Evolutionary conservation across 2,797 vertebrate species (phyloP), one percentile per base, ranked within the genome.

Genomic region (Coreius guichenoti): DNA sequence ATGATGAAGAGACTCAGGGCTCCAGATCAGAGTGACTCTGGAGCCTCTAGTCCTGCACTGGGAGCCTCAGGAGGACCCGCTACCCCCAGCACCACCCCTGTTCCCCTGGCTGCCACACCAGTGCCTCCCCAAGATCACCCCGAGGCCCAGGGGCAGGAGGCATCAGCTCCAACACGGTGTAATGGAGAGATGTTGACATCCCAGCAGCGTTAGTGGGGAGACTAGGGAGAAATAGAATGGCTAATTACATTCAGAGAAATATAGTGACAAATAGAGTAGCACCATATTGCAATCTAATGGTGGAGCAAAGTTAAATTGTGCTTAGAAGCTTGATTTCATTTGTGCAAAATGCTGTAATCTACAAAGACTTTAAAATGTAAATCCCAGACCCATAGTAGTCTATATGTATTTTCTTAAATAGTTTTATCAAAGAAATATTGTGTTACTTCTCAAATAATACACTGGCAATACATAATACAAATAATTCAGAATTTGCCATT

Each of bases 1-100:
- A 96, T 99, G 90, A 99, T 99, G 98, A 99, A 99, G 91, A 96
- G 97, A 81, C 97, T 99, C 80, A 94, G 98, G 81, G 97, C 97
- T 0, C 96, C 97, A 0, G 97, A 99, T 88, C 97, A 97, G 90
- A 94, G 95, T 0, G 95, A 96, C 81, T 90, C 95, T 0, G 94
- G 93, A 2, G 94, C 94, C 6, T 91, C 96, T 2, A 93, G 92
- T 70, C 92, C 92, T 0, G 90, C 91, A 5, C 77, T 90, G 6
- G 92, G 90, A 86, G 79, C 91, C 81, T 87, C 94, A 16, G 90
- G 88, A 74, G 89, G 93, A 39, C 89, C 92, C 74, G 88, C 88
- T 79, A 68, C 90, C 43, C 86, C 94, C 39, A 86, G 94, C 47
- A 90, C 86, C 69, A 91, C 93, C 74, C 86, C 92, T 8, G 90